Evolutionary conservation across 2,888 invertebrate species (phyloP), one percentile per base, ranked within the genome.

Genomic region (Resseliella maxima): DNA sequence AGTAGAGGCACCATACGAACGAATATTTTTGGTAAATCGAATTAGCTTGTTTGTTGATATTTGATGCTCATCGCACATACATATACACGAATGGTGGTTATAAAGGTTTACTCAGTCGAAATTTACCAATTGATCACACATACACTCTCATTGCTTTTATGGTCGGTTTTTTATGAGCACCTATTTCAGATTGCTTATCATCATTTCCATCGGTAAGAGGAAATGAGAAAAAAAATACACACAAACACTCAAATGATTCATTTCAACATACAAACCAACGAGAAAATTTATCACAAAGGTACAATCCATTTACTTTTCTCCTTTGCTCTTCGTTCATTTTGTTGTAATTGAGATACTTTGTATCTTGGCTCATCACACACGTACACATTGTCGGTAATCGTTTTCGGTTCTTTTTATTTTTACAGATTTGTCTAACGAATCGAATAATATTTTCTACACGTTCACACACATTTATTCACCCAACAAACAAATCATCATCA

Each of bases 121-220:
- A 31, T 72, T 72, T 31, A n/a, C 72, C 72, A 72, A 72, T 72
- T 72, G 72, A 72, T 72, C 72, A 72, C 27, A 50, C 18, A 50
- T 18, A 18, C 18, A 50, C 46, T 2, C 18, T 15, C 18, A 50
- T 18, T 5, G 18, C 31, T 27, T 72, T 72, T 35, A 72, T 72
- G 72, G 72, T 27, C 35, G 72, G 15, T 35, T 72, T 72, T 72
- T 72, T 72, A 72, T 35, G 72, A 15, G 72, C 3, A 72, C 72
- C 18, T 59, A 59, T 59, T 24, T 24, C 59, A 59, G 59, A 59
- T 59, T 59, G 59, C 59, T 59, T 59, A 59, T 59, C 59, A 59
- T 59, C 46, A 41, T 41, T 12, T 5, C 41, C n/a, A n/a, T n/a
- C n/a, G n/a, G n/a, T n/a, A 45, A 5, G 5, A 45, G 12, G 12